Conservation (phyloP, 2,888 invertebrate species). For the Antheraea yamamai region DNA sequence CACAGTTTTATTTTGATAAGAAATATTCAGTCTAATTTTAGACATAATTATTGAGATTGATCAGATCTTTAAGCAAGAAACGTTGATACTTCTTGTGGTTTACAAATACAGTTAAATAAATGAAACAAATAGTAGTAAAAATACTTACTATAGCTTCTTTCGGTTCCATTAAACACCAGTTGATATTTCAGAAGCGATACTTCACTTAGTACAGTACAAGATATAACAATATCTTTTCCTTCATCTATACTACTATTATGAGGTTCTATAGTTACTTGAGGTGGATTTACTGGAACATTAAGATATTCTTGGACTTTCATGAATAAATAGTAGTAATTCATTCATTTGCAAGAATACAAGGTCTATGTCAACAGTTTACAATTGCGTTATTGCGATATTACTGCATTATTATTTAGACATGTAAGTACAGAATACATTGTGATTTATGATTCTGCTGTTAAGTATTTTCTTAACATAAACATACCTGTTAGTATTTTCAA, state of each 20-base stretch:
- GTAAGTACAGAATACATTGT: too few relatives aligned
- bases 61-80: neutral
- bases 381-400: too few relatives aligned
- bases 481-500: too few relatives aligned
- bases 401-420: too few relatives aligned
- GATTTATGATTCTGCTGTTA: too few relatives aligned
- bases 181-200: slow-evolving; percentile 45
- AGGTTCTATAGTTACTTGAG: slow-evolving; percentile 52
- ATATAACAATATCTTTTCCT: slow-evolving; percentile 45
- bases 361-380: too few relatives aligned
- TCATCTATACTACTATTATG: slow-evolving; percentile 41
- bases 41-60: too few relatives aligned
- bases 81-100: neutral
- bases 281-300: slow-evolving; percentile 55
- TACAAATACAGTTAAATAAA: neutral
- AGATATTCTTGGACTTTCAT: neutral
- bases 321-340: neutral
- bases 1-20: too few relatives aligned
- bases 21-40: too few relatives aligned
- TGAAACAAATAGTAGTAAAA: neutral
- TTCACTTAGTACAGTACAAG: slow-evolving; percentile 58
- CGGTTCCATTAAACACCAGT: slow-evolving; percentile 43
- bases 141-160: slow-evolving; percentile 41
- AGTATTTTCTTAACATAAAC: too few relatives aligned
- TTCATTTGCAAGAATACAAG: too few relatives aligned